A percentile compares a stretch with the other conserved stretches of the same genome.
These are phyloP conservation scores for Trachops cirrhosus DNA, from an alignment of 2,797 vertebrate species.

Conservation along the genomic window DNA sequence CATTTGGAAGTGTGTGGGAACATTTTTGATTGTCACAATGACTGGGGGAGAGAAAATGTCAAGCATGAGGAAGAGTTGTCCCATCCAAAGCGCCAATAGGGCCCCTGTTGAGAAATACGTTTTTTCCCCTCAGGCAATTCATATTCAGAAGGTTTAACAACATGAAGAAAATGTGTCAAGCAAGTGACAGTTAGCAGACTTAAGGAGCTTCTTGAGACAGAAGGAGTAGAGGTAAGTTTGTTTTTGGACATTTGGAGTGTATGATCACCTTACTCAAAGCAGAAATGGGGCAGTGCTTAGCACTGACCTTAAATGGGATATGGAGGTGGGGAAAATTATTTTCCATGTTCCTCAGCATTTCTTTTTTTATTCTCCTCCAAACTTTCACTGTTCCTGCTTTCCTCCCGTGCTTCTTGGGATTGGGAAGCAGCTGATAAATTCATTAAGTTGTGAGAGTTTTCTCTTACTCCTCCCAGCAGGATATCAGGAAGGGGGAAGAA, in stretches of 20 bases:
- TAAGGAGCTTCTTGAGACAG: conserved; percentile 40
- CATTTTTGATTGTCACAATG: conserved; percentile 65
- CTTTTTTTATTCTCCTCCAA: conserved; percentile 29
- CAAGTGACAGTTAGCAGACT: conserved; percentile 37
- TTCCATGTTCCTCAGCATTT: not conserved
- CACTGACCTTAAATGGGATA: not conserved
- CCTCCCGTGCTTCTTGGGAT: conserved; percentile 9
- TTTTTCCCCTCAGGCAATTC: not conserved
- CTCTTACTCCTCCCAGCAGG: conserved; percentile 45
- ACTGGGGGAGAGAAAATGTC: conserved; percentile 37
- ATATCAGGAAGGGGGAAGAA: conserved; percentile 44
- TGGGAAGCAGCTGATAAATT: conserved; percentile 62
- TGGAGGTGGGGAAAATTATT: conserved; percentile 10
- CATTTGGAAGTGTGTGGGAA: conserved; percentile 68
- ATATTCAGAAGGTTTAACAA: conserved; percentile 55
- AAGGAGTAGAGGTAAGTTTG: conserved; percentile 1
- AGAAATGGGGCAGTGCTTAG: conserved; percentile 24
- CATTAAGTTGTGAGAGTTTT: conserved; percentile 48
- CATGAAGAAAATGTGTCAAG: conserved; percentile 52
- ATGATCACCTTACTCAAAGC: conserved; percentile 16
- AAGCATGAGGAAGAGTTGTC: conserved; percentile 42
- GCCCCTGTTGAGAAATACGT: conserved; percentile 28
- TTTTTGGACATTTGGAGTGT: conserved; percentile 30
- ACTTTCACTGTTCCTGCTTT: not conserved
- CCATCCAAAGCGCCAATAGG: conserved; percentile 18